Base-by-base conservation (phyloP, 2,797 vertebrate genomes). In the Thamnophis elegans region DNA sequence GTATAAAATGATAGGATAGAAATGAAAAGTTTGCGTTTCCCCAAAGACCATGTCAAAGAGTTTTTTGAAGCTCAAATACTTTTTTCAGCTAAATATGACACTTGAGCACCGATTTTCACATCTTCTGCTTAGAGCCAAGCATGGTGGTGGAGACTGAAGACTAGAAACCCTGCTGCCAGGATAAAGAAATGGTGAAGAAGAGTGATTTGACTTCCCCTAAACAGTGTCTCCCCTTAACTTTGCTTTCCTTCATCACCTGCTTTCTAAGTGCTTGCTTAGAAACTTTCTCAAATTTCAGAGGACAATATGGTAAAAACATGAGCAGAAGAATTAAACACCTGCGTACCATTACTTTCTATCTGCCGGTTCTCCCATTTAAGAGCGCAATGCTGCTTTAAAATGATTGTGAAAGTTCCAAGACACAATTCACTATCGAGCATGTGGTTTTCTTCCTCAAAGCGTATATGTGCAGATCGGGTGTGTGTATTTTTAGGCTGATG, bases 361-460 rank as follows among this genome's bases (percentile, higher is more conserved):
- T 93, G 92, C 96, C 95, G 11, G 2, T 16, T 58, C 36, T 87
- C 25, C 87, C 88, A 6, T 58, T 36, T 54, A 32, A 85, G 58
- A 36, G 36, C 1, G 5, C 7, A n/a, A 62, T 3, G 13, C 36
- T 51, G 36, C 20, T 88, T 26, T 82, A 25, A 25, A 82, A 47
- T 47, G 78, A 22, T 22, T 25, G 78, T 42, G 73, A 36, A 78
- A 73, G 8, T 25, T 91, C 10, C 9, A 25, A 22, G 7, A 78
- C n/a, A 26, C 26, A 25, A 11, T 4, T 18, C 18, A 28, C 42
- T 53, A 9, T 12, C 1, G 5, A 58, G 25, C 26, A 14, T 32
- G 20, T 59, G 22, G 3, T 73, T 78, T 58, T 13, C 1, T n/a
- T 28, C 18, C 58, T 86, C 28, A 54, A 32, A 60, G 28, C 18